Base-by-base conservation (phyloP, 2,888 invertebrate species). In the Dorcus parallelipipedus region DNA sequence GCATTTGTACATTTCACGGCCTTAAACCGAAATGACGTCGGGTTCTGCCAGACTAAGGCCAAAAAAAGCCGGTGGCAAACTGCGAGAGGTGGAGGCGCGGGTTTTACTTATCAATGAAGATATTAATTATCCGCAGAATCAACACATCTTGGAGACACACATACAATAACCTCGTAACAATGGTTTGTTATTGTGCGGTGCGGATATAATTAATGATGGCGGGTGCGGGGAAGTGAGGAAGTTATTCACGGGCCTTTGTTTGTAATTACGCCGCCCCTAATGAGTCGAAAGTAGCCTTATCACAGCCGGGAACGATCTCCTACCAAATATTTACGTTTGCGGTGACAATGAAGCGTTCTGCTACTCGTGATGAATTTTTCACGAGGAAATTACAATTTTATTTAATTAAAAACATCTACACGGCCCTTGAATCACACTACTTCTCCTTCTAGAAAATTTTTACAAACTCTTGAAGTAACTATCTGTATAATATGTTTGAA, bases 71-170 rank as follows among this genome's bases (percentile, higher is more conserved):
- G 45, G 17, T 23, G 45, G 45, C 20, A 17, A 45, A 45, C 45
- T 20, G 45, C 45, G 9, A 56, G 53, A 50, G 43, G 59, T 61
- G 52, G 42, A 20, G 40, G 20, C 41, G 33, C 54, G 47, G 26
- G 41, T 10, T 45, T 38, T 45, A 45, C 54, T 45, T 56, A 56
- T 56, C 56, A 57, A 57, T 57, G 57, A 51, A 57, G 48, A 57
- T 74, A 76, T 76, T 76, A 76, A 76, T 76, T 75, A 76, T 71
- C 68, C 66, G 39, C 60, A 67, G 72, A 70, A 74, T 73, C 72
- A 73, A 73, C 74, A 73, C 73, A 74, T 76, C 74, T 75, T 72
- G 70, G 75, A 74, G 76, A 76, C 76, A 74, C 69, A 71, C 71
- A 71, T 66, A 75, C 76, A 75, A 75, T 74, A 74, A 73, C 72